phyloP scores from a whole-genome alignment of 37 sponge, comb jelly and placozoan species.

The Halichondria panicea region DNA sequence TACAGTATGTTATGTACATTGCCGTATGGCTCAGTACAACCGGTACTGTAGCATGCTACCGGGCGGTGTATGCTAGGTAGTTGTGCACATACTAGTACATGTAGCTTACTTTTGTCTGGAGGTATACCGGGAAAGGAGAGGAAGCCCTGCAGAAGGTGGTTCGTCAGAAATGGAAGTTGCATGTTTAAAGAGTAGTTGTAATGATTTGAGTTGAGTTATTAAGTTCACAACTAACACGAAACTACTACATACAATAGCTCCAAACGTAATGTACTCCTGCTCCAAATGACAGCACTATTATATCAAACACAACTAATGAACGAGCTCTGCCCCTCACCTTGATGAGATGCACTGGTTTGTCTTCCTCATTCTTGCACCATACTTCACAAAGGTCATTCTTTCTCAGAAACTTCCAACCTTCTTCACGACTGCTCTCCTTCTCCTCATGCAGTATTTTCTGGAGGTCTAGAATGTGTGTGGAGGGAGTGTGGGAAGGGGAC shows the following conservation, averaged over 20 bases:
- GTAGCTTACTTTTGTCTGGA: background rate
- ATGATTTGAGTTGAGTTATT: too few relatives aligned
- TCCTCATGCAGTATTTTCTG: conserved; percentile 48
- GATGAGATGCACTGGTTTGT: conserved; percentile 52
- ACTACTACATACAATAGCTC: too few relatives aligned
- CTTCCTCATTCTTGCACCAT: conserved; percentile 40
- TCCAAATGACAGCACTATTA: too few relatives aligned
- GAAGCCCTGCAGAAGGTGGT: conserved; percentile 12
- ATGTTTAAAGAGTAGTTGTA: background rate
- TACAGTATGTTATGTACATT: too few relatives aligned
- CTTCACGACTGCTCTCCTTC: conserved; percentile 2
- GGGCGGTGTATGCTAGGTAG: too few relatives aligned
- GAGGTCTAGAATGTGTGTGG: too few relatives aligned
- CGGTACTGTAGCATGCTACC: too few relatives aligned
- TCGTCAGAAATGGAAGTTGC: background rate
- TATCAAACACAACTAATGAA: background rate
- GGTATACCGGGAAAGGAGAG: conserved; percentile 21
- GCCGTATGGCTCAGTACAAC: too few relatives aligned
- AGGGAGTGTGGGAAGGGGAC: too few relatives aligned
- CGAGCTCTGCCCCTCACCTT: conserved; percentile 21
- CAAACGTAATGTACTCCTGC: too few relatives aligned
- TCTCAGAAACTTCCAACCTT: conserved; percentile 48
- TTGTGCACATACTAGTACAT: background rate
- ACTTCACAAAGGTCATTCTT: conserved; percentile 33
- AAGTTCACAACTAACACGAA: too few relatives aligned